Conservation (phyloP, 2,113 vertebrate genomes). For the Dipodomys stephensi region DNA sequence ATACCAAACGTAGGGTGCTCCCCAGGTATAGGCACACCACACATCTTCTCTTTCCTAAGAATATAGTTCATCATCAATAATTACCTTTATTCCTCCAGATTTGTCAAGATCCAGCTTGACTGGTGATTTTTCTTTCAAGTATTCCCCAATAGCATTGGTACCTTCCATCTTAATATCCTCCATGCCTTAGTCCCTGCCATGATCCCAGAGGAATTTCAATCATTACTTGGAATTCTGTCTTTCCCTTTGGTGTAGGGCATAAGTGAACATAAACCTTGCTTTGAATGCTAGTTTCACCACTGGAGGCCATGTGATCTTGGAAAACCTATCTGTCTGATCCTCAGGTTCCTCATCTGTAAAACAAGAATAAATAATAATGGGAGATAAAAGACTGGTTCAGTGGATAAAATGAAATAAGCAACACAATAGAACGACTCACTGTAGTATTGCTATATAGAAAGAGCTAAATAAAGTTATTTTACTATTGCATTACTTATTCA, state of each 20-base stretch:
- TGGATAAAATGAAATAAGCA: background rate
- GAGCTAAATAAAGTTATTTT: background rate
- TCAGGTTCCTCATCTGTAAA: background rate
- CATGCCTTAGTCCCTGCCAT: background rate
- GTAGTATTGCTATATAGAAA: background rate
- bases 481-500: background rate
- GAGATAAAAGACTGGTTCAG: background rate
- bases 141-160: background rate
- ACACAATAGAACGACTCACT: background rate
- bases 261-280: background rate
- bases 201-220: background rate
- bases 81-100: background rate
- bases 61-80: background rate
- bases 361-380: background rate
- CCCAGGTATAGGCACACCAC: background rate
- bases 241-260: background rate
- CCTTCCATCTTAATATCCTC: background rate
- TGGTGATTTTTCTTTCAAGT: background rate
- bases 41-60: background rate
- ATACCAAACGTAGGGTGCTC: background rate
- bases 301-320: background rate
- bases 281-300: background rate
- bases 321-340: background rate
- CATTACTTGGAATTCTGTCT: background rate
- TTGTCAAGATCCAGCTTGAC: constrained; percentile 12